Conservation (phyloP, 2,113 vertebrate genomes). For the Phalacrocorax aristotelis region DNA sequence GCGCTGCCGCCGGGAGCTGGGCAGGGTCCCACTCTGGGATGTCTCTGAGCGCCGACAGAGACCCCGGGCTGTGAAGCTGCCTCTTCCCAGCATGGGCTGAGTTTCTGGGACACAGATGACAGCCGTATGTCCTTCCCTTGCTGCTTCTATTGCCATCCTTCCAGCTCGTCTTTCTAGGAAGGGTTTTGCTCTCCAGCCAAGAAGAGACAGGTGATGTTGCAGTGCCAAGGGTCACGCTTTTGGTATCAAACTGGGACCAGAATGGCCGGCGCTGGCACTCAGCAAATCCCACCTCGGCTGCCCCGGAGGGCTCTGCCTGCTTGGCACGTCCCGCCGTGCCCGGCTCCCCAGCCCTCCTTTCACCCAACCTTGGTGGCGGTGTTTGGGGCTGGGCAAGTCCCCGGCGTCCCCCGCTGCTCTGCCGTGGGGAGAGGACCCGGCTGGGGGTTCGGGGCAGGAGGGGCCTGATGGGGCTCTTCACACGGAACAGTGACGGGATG, state of each 20-base stretch:
- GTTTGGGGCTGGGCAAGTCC: background rate
- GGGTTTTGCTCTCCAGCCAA: background rate
- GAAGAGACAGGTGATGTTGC: accelerated
- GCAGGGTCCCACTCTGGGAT: background rate
- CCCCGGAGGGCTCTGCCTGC: background rate
- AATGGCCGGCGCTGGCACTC: accelerated
- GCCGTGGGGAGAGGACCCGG: background rate
- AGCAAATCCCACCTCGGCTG: background rate
- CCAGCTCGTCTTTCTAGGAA: background rate
- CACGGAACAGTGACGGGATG: too few relatives aligned
- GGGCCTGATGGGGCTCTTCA: background rate
- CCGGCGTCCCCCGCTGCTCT: accelerated
- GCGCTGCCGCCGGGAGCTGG: background rate
- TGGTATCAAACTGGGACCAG: background rate
- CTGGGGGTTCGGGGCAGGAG: background rate
- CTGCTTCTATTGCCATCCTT: background rate
- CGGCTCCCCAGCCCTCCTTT: background rate
- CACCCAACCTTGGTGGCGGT: accelerated
- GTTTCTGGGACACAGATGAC: background rate
- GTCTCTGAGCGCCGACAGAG: background rate
- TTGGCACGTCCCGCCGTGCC: accelerated
- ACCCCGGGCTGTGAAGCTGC: background rate
- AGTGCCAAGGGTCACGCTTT: background rate
- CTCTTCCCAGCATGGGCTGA: background rate
- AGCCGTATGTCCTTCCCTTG: background rate